phyloP scores from a whole-genome alignment of 2,888 invertebrate species.

The Rhagium mordax region DNA sequence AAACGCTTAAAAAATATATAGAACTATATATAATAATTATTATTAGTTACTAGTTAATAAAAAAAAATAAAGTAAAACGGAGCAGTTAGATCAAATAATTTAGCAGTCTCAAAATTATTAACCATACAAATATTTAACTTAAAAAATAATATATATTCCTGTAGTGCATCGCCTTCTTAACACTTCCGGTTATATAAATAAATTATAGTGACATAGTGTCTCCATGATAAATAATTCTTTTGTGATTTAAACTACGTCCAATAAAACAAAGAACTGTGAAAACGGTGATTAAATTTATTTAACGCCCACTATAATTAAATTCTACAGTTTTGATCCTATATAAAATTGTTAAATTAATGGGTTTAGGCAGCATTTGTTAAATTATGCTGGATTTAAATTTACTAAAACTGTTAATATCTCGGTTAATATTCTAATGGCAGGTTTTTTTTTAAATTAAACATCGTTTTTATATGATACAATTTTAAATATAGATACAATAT shows the following conservation, averaged over 20 bases:
- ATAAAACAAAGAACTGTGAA: neutral
- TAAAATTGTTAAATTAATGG: neutral
- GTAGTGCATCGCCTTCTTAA: neutral
- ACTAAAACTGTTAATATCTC: neutral
- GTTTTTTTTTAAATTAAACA: neutral
- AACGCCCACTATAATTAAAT: neutral
- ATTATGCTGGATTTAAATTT: neutral
- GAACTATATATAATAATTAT: neutral
- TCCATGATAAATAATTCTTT: slow-evolving; percentile 6
- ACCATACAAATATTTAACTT: neutral
- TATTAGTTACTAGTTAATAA: neutral
- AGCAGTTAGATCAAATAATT: neutral
- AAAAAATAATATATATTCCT: neutral
- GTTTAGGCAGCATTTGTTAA: neutral
- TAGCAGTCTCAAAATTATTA: neutral
- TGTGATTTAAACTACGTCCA: neutral
- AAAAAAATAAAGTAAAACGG: neutral
- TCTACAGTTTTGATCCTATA: neutral
- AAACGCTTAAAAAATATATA: neutral
- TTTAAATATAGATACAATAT: neutral
- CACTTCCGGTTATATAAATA: slow-evolving; percentile 12
- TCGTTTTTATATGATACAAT: no score
- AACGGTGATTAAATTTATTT: neutral
- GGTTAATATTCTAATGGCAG: no score
- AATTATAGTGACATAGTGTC: slow-evolving; percentile 1